A percentile compares a stretch with the other conserved stretches of the same genome.
phyloP scores from a whole-genome alignment of 2,888 invertebrate genomes.

The Hemicrepidius hirtus region DNA sequence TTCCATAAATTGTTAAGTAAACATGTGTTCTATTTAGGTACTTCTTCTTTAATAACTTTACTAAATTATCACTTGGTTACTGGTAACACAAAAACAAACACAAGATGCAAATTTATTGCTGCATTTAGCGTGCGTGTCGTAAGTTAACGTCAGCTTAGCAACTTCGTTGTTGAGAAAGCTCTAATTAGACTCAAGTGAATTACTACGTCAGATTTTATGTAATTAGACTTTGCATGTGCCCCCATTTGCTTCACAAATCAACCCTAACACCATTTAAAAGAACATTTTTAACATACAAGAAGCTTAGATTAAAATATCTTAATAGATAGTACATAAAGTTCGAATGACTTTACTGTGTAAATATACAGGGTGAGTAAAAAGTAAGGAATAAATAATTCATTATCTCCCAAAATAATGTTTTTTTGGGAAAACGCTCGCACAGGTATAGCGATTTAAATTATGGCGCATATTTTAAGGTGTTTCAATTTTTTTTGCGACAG shows the following conservation, averaged over 20 bases:
- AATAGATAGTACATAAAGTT: too few relatives aligned
- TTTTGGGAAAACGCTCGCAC: too few relatives aligned
- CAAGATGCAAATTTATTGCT: conserved; percentile 13
- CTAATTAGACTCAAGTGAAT: conserved; percentile 14
- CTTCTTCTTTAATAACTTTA: not conserved
- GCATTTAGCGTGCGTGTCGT: conserved; percentile 16
- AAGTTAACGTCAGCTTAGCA: conserved; percentile 18
- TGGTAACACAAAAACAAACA: not conserved
- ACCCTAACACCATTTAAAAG: not conserved
- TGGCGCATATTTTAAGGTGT: too few relatives aligned
- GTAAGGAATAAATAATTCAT: too few relatives aligned
- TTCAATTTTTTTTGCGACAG: too few relatives aligned
- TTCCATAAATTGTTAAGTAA: too few relatives aligned
- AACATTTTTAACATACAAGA: not conserved
- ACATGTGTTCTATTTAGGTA: not conserved
- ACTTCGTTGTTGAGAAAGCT: conserved; percentile 11
- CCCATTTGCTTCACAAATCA: not conserved
- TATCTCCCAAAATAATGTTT: too few relatives aligned
- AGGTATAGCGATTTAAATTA: too few relatives aligned
- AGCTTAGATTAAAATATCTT: too few relatives aligned
- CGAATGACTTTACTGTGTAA: too few relatives aligned
- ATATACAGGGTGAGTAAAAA: too few relatives aligned
- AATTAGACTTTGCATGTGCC: conserved; percentile 13
- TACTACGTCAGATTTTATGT: conserved; percentile 3
- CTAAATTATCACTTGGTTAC: not conserved